A percentile compares a stretch with the other conserved stretches of the same genome.
Conservation (phyloP, 2,888 invertebrate species). For the Idaea straminata region DNA sequence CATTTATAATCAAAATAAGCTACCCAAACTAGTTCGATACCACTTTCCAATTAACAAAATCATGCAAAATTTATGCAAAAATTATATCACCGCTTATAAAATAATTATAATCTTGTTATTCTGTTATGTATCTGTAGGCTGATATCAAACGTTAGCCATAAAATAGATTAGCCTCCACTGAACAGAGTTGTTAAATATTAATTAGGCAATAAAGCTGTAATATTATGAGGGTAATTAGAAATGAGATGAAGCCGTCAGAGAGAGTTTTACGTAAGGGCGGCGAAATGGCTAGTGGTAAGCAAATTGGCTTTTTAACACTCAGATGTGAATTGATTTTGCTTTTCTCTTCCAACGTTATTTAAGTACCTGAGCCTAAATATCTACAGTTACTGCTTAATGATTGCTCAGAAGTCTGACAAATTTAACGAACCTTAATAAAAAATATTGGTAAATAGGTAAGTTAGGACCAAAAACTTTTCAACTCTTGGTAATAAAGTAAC, state of each 20-base stretch:
- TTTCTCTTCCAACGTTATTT: background rate
- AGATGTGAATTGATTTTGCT: background rate
- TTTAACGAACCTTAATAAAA: background rate
- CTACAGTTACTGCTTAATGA: too few relatives aligned
- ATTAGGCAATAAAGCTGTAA: conserved; percentile 8
- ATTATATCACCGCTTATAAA: conserved; percentile 8
- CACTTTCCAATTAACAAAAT: conserved; percentile 11
- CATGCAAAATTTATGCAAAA: conserved; percentile 8
- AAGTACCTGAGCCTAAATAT: too few relatives aligned
- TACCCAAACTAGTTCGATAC: conserved; percentile 4
- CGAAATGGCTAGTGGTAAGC: background rate
- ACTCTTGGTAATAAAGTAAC: background rate
- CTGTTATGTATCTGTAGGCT: background rate
- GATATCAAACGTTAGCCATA: background rate
- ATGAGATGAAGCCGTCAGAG: background rate
- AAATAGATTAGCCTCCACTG: background rate
- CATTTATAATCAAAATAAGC: conserved; percentile 2
- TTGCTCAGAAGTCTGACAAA: background rate
- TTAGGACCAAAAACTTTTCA: too few relatives aligned
- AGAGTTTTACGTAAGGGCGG: background rate
- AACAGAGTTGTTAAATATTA: conserved; percentile 7
- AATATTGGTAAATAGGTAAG: too few relatives aligned
- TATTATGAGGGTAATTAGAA: conserved; percentile 5
- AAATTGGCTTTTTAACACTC: background rate
- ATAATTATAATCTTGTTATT: conserved; percentile 8